Conservation (phyloP, 2,797 vertebrate species). For the Muscicapa comitata region DNA sequence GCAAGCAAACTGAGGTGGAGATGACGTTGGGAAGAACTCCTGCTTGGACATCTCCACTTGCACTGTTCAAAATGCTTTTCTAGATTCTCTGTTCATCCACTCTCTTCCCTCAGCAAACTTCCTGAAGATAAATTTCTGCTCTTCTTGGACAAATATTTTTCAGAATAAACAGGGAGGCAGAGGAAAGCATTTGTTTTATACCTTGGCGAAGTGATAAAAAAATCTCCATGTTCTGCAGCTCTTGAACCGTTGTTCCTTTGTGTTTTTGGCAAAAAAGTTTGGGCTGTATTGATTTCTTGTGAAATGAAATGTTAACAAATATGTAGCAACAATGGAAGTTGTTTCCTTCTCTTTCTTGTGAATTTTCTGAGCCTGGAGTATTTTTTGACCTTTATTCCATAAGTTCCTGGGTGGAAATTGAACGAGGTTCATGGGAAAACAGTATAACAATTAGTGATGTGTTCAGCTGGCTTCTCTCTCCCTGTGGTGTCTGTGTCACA, state of each 20-base stretch:
- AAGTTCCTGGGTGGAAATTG: background rate
- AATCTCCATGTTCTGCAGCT: background rate
- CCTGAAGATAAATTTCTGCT: background rate
- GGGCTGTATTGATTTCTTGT: background rate
- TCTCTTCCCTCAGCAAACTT: slow-evolving; percentile 2
- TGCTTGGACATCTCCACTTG: background rate
- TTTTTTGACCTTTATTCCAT: background rate
- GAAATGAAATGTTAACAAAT: slow-evolving; percentile 10
- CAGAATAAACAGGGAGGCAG: background rate
- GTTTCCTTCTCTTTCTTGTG: background rate
- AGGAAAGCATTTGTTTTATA: slow-evolving; percentile 1
- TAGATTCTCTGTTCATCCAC: background rate
- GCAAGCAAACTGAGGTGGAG: background rate
- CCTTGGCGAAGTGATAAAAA: background rate
- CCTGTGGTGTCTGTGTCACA: background rate
- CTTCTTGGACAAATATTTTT: slow-evolving; percentile 11
- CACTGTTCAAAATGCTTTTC: background rate
- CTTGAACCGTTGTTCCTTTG: background rate
- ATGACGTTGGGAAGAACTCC: background rate
- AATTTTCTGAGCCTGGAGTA: background rate
- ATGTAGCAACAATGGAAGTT: background rate
- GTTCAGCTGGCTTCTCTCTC: background rate
- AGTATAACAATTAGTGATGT: background rate
- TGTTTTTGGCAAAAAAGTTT: background rate
- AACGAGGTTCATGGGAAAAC: background rate